Evolutionary conservation across 1,140 invertebrate species (phyloP).

Genomic region (Lineus longissimus): DNA sequence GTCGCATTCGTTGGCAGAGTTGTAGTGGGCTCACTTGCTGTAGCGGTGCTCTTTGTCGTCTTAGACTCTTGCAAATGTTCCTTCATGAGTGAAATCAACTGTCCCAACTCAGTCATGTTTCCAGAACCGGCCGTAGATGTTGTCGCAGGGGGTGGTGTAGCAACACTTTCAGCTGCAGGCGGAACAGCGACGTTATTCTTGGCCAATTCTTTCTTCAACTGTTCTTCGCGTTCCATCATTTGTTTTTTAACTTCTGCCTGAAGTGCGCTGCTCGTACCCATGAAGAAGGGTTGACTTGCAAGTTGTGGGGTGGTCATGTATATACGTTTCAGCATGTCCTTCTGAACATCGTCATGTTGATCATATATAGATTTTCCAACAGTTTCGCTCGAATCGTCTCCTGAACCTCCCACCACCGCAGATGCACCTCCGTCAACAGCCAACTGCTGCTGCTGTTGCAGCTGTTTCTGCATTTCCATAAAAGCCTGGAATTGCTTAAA

Average conservation of each 20-base stretch:
- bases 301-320: not conserved
- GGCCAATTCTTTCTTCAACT: not conserved
- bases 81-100: slow-evolving; percentile 7
- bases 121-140: not conserved
- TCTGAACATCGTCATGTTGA: not conserved
- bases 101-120: not conserved
- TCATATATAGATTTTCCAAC: not conserved
- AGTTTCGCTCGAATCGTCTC: not conserved
- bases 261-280: not conserved
- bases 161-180: not conserved
- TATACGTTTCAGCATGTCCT: not conserved
- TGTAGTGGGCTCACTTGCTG: not conserved
- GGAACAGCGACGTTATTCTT: not conserved
- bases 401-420: not conserved
- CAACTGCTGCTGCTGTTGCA: not conserved
- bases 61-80: not conserved
- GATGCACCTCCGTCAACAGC: too few species aligned
- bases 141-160: not conserved
- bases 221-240: not conserved
- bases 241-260: slow-evolving; percentile 2
- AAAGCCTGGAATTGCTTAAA: not conserved
- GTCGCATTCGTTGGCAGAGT: not conserved
- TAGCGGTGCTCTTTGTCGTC: not conserved
- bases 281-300: not conserved
- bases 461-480: not conserved